Evolutionary conservation across 23 tunicate species (phyloP).

Genomic region (Halocynthia aurantium): DNA sequence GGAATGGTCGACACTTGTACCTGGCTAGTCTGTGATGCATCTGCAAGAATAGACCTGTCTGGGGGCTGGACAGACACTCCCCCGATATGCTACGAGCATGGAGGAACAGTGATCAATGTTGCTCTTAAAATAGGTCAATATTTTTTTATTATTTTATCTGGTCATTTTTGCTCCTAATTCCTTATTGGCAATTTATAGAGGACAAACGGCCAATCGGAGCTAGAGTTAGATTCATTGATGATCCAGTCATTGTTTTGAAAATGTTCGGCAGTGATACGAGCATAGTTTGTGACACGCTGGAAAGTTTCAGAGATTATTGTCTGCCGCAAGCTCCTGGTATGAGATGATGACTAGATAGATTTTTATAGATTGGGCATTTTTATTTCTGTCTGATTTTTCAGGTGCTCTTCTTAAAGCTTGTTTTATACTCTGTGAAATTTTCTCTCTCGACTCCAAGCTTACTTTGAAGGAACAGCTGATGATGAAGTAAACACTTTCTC

Average conservation of each 20-base stretch:
- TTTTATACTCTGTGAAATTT: slow-evolving; percentile 42
- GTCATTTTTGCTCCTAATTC: background rate
- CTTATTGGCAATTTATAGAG: background rate
- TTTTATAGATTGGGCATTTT: background rate
- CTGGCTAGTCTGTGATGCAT: slow-evolving; percentile 78
- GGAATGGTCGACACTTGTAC: background rate
- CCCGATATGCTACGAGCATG: slow-evolving; percentile 86
- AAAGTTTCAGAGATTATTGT: slow-evolving; percentile 45
- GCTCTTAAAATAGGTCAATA: slow-evolving; percentile 41
- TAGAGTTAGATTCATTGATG: slow-evolving; percentile 43
- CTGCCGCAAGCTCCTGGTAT: slow-evolving; percentile 65
- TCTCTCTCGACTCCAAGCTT: slow-evolving; percentile 20
- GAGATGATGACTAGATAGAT: background rate
- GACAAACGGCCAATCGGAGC: slow-evolving; percentile 90
- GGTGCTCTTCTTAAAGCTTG: slow-evolving; percentile 85
- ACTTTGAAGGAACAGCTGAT: slow-evolving; percentile 41
- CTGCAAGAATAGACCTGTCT: slow-evolving; percentile 80
- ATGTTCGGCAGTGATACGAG: slow-evolving; percentile 17
- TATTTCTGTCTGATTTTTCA: background rate
- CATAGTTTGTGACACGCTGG: slow-evolving; percentile 24
- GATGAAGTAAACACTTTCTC: background rate
- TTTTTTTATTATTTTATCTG: background rate
- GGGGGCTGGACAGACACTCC: slow-evolving; percentile 97
- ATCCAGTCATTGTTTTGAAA: slow-evolving; percentile 32
- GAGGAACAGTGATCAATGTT: slow-evolving; percentile 78